Conservation (phyloP, 2,797 vertebrate species). For the Mionectes olivaceus region DNA sequence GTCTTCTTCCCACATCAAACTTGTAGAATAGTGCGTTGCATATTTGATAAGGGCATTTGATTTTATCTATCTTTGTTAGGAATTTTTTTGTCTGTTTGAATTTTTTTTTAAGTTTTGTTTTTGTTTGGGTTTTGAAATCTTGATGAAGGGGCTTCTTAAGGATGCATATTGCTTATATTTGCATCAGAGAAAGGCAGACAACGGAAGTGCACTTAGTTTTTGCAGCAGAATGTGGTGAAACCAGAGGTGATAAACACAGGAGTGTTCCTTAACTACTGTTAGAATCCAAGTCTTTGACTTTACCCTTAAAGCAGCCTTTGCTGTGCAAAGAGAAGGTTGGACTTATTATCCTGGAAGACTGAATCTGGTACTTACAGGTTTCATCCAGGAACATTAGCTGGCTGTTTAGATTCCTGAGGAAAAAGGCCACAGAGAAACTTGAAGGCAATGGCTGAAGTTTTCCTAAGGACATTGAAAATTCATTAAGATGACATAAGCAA, state of each 20-base stretch:
- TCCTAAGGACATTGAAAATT: neutral
- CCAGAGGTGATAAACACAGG: neutral
- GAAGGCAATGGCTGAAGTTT: neutral
- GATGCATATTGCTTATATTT: neutral
- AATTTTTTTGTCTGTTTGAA: neutral
- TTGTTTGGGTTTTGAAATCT: neutral
- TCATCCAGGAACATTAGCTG: neutral
- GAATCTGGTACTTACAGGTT: neutral
- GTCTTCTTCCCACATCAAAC: neutral
- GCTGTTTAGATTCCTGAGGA: neutral
- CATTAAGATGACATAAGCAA: neutral
- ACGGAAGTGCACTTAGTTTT: neutral
- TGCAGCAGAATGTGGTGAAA: neutral
- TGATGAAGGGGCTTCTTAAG: neutral
- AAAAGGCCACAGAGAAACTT: neutral
- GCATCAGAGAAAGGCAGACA: neutral
- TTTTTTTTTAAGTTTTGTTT: neutral
- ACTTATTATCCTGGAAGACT: neutral
- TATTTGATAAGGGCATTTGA: neutral
- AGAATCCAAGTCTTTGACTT: neutral
- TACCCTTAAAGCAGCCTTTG: neutral
- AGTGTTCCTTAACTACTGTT: neutral
- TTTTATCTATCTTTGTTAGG: neutral
- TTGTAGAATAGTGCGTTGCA: rapidly evolving
- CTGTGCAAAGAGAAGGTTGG: neutral